Evolutionary conservation across 2,888 invertebrate genomes (phyloP), one percentile per base, ranked within the genome.

Genomic region (Volucella inanis): DNA sequence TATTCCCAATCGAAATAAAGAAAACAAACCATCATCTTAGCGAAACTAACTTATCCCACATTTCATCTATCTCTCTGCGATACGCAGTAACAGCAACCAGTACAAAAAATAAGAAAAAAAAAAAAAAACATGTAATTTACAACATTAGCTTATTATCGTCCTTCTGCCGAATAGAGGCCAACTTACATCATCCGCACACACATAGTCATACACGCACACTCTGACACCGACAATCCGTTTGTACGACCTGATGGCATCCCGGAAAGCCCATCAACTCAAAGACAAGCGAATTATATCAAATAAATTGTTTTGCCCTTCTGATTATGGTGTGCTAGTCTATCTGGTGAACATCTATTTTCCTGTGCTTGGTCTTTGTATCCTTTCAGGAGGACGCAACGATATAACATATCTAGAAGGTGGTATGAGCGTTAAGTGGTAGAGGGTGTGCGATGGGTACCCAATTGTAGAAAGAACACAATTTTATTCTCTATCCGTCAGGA

Each of bases 241-340:
- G 47, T 70, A 45, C 47, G 38, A 41, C 72, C 45, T 70, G 75
- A 84, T 84, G 80, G 70, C 75, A 74, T 81, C 76, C 76, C 75
- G 62, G 67, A 72, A 75, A 81, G 81, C 81, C 85, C 85, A 85
- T 85, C 85, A 85, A 81, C 81, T 80, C 62, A 77, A 67, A 80
- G 84, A 80, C 84, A 85, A 85, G 80, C 84, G 84, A 85, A 85
- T 85, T 85, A 80, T 85, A 76, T 80, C 75, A 85, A 85, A 85
- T 85, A 85, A 80, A 85, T 85, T 85, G 84, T 85, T 80, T 80
- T 75, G 80, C 72, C 81, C 85, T 81, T 81, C 81, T 81, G 76
- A 71, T 77, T 68, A 80, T 75, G 50, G 65, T 85, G 76, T 80
- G 81, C 65, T 77, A 67, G 79, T 70, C 72, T 83, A 79, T 83